A percentile compares a stretch with the other conserved stretches of the same genome.
Conservation (phyloP, 2,113 vertebrate genomes). For the Pygoscelis adeliae region DNA sequence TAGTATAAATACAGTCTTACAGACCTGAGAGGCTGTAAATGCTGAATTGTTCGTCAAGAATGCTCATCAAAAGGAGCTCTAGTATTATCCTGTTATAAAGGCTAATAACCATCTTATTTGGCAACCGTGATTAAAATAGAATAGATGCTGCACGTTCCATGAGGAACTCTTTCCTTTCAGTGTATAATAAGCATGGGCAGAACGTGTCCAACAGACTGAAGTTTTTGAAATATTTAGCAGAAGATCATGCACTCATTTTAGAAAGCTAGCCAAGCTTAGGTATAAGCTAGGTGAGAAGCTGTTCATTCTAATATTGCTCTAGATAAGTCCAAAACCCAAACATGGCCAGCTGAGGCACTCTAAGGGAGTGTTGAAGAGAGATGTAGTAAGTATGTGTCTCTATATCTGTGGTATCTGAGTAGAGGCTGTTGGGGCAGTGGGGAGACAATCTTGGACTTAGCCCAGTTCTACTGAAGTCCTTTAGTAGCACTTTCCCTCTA, state of each 20-base stretch:
- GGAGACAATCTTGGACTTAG: neutral
- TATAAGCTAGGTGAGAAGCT: neutral
- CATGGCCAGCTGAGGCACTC: neutral
- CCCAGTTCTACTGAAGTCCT: neutral
- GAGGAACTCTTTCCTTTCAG: neutral
- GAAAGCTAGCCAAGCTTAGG: neutral
- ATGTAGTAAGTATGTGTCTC: neutral
- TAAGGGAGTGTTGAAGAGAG: neutral
- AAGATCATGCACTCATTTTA: neutral
- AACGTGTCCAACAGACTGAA: neutral
- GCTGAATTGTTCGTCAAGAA: neutral
- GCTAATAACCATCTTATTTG: neutral
- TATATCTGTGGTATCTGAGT: neutral
- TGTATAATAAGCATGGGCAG: neutral
- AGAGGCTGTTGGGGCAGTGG: neutral
- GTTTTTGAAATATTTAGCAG: neutral
- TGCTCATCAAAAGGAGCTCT: neutral
- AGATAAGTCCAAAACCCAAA: neutral
- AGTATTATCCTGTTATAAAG: neutral
- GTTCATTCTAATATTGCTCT: neutral
- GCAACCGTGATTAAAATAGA: neutral
- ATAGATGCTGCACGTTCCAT: neutral
- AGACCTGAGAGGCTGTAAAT: neutral
- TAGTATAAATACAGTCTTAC: neutral
- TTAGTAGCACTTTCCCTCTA: neutral